Evolutionary conservation across 92 coral and sea anemone species (phyloP).

Genomic region (Heteractis magnifica): DNA sequence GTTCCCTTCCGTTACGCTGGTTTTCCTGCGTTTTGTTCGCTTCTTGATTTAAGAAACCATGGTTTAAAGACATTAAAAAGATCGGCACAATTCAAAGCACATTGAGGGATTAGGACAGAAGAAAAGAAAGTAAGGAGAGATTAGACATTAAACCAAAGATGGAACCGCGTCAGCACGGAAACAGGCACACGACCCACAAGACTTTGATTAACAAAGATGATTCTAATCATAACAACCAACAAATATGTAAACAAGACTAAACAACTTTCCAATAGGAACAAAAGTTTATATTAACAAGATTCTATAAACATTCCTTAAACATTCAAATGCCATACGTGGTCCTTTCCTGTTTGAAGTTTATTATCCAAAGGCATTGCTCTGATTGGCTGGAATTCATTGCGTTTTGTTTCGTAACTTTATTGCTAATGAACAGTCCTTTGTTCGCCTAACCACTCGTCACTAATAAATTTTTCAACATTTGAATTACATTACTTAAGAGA

Average conservation of each 20-base stretch:
- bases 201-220: background rate
- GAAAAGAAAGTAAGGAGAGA: background rate
- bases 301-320: background rate
- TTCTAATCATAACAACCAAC: background rate
- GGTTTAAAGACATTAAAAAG: background rate
- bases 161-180: background rate
- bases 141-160: background rate
- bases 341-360: conserved; percentile 23
- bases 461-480: conserved; percentile 31
- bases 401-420: conserved; percentile 12
- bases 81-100: background rate
- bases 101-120: background rate
- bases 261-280: background rate
- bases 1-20: background rate
- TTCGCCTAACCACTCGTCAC: conserved; percentile 9
- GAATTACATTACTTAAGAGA: conserved; percentile 1
- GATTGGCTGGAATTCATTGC: conserved; percentile 10
- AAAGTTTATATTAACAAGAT: background rate
- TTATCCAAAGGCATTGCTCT: background rate
- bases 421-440: conserved; percentile 10
- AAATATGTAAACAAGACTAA: background rate
- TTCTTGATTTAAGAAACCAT: background rate
- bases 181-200: background rate
- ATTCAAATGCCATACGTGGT: conserved; percentile 7
- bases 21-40: background rate